Conservation (phyloP, 2,113 vertebrate genomes). For the Xyliphius kryptos region DNA sequence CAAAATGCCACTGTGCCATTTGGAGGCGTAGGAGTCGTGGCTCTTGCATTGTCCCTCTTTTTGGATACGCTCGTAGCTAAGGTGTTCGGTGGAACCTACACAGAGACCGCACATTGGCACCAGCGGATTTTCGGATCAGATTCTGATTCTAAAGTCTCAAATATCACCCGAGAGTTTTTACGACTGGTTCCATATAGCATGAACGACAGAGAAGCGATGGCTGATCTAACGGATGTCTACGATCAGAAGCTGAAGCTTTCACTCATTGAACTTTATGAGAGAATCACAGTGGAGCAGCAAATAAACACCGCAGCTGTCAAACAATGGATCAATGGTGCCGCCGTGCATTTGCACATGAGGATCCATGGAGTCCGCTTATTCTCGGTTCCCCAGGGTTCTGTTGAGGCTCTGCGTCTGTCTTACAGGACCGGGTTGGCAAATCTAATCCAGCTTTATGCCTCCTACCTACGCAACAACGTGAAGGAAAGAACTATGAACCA, state of each 20-base stretch:
- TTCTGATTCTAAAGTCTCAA: conserved; percentile 51
- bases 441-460: conserved; percentile 50
- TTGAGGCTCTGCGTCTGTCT: conserved; percentile 54
- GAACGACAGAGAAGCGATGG: conserved; percentile 51
- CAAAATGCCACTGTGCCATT: conserved; percentile 40
- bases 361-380: conserved; percentile 61
- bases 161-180: conserved; percentile 56
- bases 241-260: conserved; percentile 58
- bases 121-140: conserved; percentile 55
- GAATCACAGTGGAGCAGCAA: conserved; percentile 57
- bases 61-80: conserved; percentile 57
- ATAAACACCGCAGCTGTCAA: conserved; percentile 56
- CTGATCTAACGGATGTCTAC: conserved; percentile 56
- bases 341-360: conserved; percentile 63
- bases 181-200: conserved; percentile 44
- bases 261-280: conserved; percentile 58
- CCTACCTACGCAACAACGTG: conserved; percentile 52
- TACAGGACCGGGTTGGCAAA: conserved; percentile 46
- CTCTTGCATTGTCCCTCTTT: conserved; percentile 60
- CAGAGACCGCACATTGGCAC: conserved; percentile 11
- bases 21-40: conserved; percentile 62
- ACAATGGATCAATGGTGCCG: conserved; percentile 64
- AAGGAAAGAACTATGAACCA: conserved; percentile 43
- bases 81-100: not conserved
- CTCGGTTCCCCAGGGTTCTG: conserved; percentile 56